Evolutionary conservation across 2,888 invertebrate genomes (phyloP), one percentile per base, ranked within the genome.

Genomic region (Aquatica leii): DNA sequence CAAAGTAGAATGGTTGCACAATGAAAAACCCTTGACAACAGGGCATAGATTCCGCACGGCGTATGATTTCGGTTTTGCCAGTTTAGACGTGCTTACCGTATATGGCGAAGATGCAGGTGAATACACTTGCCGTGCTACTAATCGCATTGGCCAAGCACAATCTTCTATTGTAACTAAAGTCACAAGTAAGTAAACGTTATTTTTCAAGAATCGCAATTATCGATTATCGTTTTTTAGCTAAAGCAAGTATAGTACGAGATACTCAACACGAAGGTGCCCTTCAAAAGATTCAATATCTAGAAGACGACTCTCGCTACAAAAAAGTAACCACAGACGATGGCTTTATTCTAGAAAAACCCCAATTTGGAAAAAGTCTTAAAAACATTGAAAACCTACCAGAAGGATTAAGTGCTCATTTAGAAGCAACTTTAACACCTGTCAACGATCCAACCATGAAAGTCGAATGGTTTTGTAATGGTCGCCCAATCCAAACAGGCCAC

Each of bases 401-500:
- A 83, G 96, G 96, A 17, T 87, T 88, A 65, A 92, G 92, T 56
- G 93, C 95, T 60, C 97, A 97, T 81, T 84, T 98, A 73, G 97
- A 97, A 83, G 96, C 96, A 0, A 97, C 97, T 3, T 84, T 99
- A 31, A 95, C 96, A 0, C 99, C 99, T 0, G 94, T 98, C 35
- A 97, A 98, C 76, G 99, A 99, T 81, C 97, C 98, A 2, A 96
- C 96, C 6, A 98, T 99, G 98, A 90, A 91, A 71, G 96, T 99
- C 8, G 98, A 98, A 83, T 99, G 98, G 99, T 97, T 89, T 83
- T 93, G 95, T 81, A 95, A 99, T 82, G 98, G 97, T 55, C 87
- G 91, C 75, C 97, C 97, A 1, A 89, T 99, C 74, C 92, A 93
- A 76, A 92, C 92, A 78, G 95, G 97, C 51, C 97, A 97, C 80